Conservation (phyloP, 2,797 vertebrate genomes). For the Sebastes kiyomatsui region DNA sequence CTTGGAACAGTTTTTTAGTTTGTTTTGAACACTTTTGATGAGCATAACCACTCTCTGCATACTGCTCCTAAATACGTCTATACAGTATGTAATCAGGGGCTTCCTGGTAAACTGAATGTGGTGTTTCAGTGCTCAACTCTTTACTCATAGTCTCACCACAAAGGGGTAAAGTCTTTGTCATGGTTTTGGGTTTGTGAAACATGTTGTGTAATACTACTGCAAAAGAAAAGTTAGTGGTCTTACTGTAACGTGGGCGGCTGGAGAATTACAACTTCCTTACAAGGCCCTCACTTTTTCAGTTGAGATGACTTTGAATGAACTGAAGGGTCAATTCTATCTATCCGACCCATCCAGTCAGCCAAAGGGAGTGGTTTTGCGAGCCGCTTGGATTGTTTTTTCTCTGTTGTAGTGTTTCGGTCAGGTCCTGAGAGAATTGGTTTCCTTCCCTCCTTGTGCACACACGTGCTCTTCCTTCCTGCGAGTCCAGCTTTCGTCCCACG, state of each 20-base stretch:
- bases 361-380: slow-evolving; percentile 51
- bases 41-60: not conserved
- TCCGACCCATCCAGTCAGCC: slow-evolving; percentile 32
- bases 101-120: not conserved
- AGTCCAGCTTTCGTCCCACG: slow-evolving; percentile 46
- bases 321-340: slow-evolving; percentile 24
- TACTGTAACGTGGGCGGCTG: not conserved
- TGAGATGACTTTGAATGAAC: slow-evolving; percentile 25
- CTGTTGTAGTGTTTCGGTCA: slow-evolving; percentile 61
- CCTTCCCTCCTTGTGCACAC: slow-evolving; percentile 74
- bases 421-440: slow-evolving; percentile 72
- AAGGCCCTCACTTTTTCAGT: not conserved
- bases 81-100: not conserved
- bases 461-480: slow-evolving; percentile 83
- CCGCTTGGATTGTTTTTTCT: slow-evolving; percentile 68
- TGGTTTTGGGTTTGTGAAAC: not conserved
- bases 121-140: not conserved
- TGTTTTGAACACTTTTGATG: not conserved
- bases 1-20: not conserved
- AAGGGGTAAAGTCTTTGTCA: not conserved
- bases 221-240: not conserved
- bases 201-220: not conserved
- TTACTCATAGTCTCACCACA: not conserved
- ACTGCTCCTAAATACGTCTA: not conserved
- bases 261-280: not conserved